These are phyloP conservation scores for Ginglymostoma cirratum DNA, from an alignment of 2,113 vertebrate species.

Conservation along the genomic window DNA sequence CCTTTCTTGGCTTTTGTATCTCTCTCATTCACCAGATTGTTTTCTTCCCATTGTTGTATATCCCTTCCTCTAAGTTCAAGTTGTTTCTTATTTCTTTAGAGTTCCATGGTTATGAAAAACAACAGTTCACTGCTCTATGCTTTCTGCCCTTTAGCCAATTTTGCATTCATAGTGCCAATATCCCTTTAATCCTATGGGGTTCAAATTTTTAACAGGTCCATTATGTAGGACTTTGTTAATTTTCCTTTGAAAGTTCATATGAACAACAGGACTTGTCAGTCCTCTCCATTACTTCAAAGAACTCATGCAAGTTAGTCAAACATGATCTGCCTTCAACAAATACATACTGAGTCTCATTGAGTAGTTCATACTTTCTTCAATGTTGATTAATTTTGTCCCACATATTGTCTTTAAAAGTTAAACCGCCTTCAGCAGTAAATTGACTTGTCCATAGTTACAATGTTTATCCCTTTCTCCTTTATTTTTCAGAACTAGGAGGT, in stretches of 20 bases:
- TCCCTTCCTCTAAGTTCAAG: too few species aligned
- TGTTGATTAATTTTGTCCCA: neutral
- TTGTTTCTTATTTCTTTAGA: too few species aligned
- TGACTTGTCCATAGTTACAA: neutral
- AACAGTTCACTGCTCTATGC: too few species aligned
- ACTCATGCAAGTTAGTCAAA: neutral
- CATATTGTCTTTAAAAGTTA: neutral
- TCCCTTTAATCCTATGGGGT: too few species aligned
- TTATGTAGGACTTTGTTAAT: neutral
- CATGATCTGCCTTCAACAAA: too few species aligned
- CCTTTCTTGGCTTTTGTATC: too few species aligned
- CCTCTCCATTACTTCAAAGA: neutral
- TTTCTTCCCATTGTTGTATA: too few species aligned
- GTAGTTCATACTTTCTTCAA: neutral
- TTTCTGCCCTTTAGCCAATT: too few species aligned
- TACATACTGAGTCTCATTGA: neutral
- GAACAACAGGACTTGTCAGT: neutral
- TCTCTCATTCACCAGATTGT: too few species aligned
- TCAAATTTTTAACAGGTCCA: too few species aligned
- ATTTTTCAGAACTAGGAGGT: neutral
- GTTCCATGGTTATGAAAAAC: too few species aligned
- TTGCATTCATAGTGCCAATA: too few species aligned
- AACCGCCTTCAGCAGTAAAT: neutral
- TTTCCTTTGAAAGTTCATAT: neutral
- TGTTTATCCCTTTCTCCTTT: neutral